These are phyloP conservation scores for Cichlasoma orientale DNA, from an alignment of 2,797 vertebrate genomes.

Conservation along the genomic window DNA sequence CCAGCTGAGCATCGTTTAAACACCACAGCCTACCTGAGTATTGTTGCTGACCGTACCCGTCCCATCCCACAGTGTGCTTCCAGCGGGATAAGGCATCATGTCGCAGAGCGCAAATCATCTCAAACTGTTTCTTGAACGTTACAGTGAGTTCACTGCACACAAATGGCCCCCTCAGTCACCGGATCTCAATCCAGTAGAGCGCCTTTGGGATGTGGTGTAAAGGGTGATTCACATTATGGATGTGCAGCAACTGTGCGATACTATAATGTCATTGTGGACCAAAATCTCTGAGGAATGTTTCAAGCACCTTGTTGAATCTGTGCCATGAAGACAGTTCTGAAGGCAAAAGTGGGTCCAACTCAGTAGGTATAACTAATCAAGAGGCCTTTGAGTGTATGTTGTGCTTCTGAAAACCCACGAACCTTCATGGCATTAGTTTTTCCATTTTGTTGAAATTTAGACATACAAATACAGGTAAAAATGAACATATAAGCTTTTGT, in stretches of 20 bases:
- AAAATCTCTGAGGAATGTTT: background rate
- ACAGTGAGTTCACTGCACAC: background rate
- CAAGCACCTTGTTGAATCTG: too few species aligned
- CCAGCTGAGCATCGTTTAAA: background rate
- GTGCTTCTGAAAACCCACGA: background rate
- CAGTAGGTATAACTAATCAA: background rate
- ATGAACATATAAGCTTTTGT: background rate
- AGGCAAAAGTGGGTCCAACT: background rate
- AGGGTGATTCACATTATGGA: background rate
- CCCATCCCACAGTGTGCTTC: too few species aligned
- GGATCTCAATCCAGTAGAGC: background rate
- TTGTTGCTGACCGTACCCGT: background rate
- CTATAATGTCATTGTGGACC: background rate
- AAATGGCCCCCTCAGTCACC: background rate
- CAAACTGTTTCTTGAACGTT: background rate
- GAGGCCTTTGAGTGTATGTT: background rate
- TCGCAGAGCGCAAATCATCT: background rate
- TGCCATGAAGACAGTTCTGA: background rate
- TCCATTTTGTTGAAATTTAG: background rate
- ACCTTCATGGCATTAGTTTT: background rate
- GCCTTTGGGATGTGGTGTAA: background rate
- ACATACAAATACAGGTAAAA: background rate
- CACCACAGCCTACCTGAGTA: background rate
- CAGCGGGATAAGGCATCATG: too few species aligned
- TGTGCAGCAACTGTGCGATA: background rate